Evolutionary conservation across 2,113 vertebrate genomes (phyloP).

Genomic region (Clarias batrachus): DNA sequence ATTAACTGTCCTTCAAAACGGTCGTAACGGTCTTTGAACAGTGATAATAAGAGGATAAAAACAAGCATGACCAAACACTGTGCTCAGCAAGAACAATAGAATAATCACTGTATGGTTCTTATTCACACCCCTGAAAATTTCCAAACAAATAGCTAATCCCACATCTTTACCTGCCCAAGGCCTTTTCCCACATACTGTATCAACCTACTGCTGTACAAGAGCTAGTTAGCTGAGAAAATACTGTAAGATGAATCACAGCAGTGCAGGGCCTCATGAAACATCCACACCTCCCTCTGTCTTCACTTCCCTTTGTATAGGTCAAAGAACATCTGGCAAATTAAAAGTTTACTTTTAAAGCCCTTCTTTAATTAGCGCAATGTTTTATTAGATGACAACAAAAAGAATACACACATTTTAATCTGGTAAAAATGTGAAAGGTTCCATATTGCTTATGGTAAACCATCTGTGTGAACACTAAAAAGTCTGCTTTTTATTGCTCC

Average conservation of each 20-base stretch:
- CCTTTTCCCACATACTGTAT: slow-evolving; percentile 29
- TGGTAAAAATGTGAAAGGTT: slow-evolving; percentile 67
- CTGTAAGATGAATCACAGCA: slow-evolving; percentile 29
- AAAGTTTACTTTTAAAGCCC: slow-evolving; percentile 69
- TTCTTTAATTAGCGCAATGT: slow-evolving; percentile 70
- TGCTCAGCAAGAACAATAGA: background rate
- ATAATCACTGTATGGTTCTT: background rate
- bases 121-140: background rate
- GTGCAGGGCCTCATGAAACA: slow-evolving; percentile 39
- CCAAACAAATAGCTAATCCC: slow-evolving; percentile 7
- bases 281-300: slow-evolving; percentile 57
- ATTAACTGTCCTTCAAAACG: too few relatives aligned
- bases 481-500: slow-evolving; percentile 52
- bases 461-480: slow-evolving; percentile 68
- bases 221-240: slow-evolving; percentile 39
- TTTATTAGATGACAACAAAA: slow-evolving; percentile 69
- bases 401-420: slow-evolving; percentile 69
- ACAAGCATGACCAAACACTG: background rate
- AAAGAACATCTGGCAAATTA: slow-evolving; percentile 74
- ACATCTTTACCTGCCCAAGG: background rate
- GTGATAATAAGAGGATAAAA: background rate
- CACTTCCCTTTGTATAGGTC: slow-evolving; percentile 63
- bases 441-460: slow-evolving; percentile 67
- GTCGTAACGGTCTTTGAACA: background rate
- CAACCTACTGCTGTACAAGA: slow-evolving; percentile 29